Evolutionary conservation across 2,888 invertebrate genomes (phyloP).

Genomic region (Agriopis leucophaearia): DNA sequence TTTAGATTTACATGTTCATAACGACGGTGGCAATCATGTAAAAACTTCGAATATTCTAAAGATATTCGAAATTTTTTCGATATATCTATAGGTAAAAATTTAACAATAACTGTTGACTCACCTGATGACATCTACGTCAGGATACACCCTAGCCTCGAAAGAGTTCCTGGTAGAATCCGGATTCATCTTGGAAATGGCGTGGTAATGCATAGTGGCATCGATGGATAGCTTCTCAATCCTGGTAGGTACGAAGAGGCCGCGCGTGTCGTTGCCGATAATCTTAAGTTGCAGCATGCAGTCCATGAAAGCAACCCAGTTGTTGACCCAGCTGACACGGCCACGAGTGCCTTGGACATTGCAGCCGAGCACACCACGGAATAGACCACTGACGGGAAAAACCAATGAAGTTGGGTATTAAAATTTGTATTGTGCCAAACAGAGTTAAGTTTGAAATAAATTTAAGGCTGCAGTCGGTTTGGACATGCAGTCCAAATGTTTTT

Average conservation of each 20-base stretch:
- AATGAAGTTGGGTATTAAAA: slow-evolving; percentile 36
- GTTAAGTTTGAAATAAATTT: too few species aligned
- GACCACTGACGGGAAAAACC: slow-evolving; percentile 72
- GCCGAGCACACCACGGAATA: slow-evolving; percentile 87
- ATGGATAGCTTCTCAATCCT: slow-evolving; percentile 90
- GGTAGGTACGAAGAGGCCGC: slow-evolving; percentile 91
- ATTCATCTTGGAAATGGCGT: slow-evolving; percentile 79
- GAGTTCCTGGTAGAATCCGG: slow-evolving; percentile 75
- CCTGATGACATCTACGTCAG: slow-evolving; percentile 83
- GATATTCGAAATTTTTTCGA: too few species aligned
- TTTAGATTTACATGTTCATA: too few species aligned
- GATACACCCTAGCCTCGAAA: slow-evolving; percentile 79
- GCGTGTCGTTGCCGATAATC: slow-evolving; percentile 89
- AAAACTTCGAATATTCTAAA: too few species aligned
- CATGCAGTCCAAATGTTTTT: too few species aligned
- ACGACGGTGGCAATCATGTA: neutral
- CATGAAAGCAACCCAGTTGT: slow-evolving; percentile 95
- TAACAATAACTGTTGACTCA: slow-evolving; percentile 46
- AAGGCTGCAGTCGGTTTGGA: too few species aligned
- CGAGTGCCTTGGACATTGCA: slow-evolving; percentile 82
- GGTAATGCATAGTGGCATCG: slow-evolving; percentile 88
- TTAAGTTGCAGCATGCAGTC: slow-evolving; percentile 95
- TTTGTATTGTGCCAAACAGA: neutral
- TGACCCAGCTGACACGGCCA: slow-evolving; percentile 89
- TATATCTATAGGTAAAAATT: neutral